A percentile compares a stretch with the other conserved stretches of the same genome.
Conservation (phyloP, 1,140 invertebrate species). For the Harpegnathos saltator region DNA sequence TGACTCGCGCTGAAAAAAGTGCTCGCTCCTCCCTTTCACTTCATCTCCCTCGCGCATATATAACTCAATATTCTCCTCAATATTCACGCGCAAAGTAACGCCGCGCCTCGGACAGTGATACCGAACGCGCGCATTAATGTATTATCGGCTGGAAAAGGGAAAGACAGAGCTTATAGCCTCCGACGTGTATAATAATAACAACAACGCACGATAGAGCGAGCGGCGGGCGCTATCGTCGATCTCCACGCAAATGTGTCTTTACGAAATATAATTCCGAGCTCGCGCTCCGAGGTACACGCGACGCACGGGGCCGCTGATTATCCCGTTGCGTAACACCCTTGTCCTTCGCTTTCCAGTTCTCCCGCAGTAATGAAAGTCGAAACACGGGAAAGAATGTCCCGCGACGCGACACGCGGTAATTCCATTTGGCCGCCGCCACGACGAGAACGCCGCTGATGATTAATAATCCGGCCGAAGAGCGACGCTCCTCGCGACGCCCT, state of each 20-base stretch:
- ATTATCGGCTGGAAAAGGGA: background rate
- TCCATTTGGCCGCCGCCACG: slow-evolving; percentile 1
- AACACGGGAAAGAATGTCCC: slow-evolving; percentile 31
- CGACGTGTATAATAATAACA: too few species aligned
- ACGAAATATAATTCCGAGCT: slow-evolving; percentile 50
- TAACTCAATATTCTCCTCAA: slow-evolving; percentile 42
- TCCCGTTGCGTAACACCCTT: slow-evolving; percentile 2
- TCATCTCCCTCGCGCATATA: background rate
- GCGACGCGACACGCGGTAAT: slow-evolving; percentile 10
- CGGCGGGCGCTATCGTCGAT: slow-evolving; percentile 12
- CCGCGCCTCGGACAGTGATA: background rate
- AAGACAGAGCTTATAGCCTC: slow-evolving; percentile 10
- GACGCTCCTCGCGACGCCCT: background rate
- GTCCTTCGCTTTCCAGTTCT: background rate
- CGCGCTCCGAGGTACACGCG: background rate
- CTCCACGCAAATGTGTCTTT: slow-evolving; percentile 59
- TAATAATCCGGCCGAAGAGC: slow-evolving; percentile 34
- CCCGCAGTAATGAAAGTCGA: slow-evolving; percentile 42
- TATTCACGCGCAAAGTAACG: background rate
- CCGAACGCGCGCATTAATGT: background rate
- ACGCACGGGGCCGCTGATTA: slow-evolving; percentile 44
- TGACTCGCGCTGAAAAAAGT: background rate
- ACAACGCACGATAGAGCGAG: slow-evolving; percentile 19
- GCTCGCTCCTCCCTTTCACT: background rate
- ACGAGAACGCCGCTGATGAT: slow-evolving; percentile 19